Conservation (phyloP, 2,888 invertebrate species). For the Platynereis dumerilii region DNA sequence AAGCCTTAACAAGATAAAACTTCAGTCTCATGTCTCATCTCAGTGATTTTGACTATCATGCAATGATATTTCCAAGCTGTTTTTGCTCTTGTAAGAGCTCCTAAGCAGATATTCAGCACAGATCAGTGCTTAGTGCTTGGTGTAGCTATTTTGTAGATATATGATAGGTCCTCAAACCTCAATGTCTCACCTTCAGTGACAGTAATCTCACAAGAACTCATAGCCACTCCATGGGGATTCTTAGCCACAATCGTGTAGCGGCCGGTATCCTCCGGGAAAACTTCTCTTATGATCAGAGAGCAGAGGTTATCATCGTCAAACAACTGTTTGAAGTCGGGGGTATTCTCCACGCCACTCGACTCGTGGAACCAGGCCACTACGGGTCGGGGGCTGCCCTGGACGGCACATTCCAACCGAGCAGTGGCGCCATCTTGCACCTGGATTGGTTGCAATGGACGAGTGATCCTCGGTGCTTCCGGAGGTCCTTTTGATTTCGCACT, state of each 20-base stretch:
- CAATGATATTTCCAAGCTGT: too few relatives aligned
- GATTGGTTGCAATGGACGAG: constrained; percentile 42
- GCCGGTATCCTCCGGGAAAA: constrained; percentile 75
- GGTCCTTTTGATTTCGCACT: not conserved
- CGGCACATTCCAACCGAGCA: constrained; percentile 53
- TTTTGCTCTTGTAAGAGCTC: too few relatives aligned
- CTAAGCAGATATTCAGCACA: too few relatives aligned
- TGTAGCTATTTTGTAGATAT: too few relatives aligned
- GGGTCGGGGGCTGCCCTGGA: constrained; percentile 61
- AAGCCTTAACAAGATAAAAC: too few relatives aligned
- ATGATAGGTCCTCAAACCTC: too few relatives aligned
- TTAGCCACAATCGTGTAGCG: constrained; percentile 79
- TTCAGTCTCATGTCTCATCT: too few relatives aligned
- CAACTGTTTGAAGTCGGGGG: constrained; percentile 71
- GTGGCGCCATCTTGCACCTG: constrained; percentile 51
- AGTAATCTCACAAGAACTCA: constrained; percentile 76
- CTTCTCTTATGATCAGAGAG: constrained; percentile 72
- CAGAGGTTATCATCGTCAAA: constrained; percentile 53
- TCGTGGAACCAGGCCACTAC: constrained; percentile 83
- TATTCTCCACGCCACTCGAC: constrained; percentile 68
- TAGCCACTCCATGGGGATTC: constrained; percentile 76
- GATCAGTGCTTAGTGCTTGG: too few relatives aligned
- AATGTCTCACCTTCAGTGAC: too few relatives aligned
- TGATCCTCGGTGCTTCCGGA: constrained; percentile 46
- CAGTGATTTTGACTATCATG: too few relatives aligned